These are phyloP conservation scores for Peucedramus taeniatus DNA, from an alignment of 2,113 vertebrate genomes.

Conservation along the genomic window DNA sequence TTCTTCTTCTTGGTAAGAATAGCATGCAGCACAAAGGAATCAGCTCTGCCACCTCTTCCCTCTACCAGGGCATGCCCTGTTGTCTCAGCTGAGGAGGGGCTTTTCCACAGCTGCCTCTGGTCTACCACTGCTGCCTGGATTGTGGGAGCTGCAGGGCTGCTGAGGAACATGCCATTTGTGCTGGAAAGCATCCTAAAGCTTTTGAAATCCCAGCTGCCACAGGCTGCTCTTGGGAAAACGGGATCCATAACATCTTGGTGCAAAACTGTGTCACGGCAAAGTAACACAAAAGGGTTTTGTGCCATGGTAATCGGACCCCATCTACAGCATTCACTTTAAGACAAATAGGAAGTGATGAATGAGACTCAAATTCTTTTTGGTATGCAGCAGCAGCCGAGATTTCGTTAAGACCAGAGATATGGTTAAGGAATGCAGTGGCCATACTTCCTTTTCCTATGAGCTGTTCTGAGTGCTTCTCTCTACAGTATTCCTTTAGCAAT, in stretches of 20 bases:
- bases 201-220: conserved; percentile 42
- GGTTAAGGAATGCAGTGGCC: background rate
- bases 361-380: conserved; percentile 5
- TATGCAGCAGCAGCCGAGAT: conserved; percentile 11
- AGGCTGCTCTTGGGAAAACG: conserved; percentile 33
- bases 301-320: background rate
- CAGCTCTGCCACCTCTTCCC: background rate
- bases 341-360: conserved; percentile 50
- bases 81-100: background rate
- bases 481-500: background rate
- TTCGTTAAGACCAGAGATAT: background rate
- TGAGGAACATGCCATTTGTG: conserved; percentile 16
- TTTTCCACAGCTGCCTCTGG: background rate
- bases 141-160: background rate
- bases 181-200: conserved; percentile 43
- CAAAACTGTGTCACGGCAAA: conserved; percentile 14
- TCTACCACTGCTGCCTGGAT: background rate
- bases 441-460: background rate
- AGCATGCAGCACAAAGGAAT: background rate
- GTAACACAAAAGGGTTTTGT: conserved; percentile 20
- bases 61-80: background rate
- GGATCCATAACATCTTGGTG: background rate
- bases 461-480: background rate
- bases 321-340: conserved; percentile 20
- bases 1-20: background rate